These are phyloP conservation scores for Manis pentadactyla DNA, from an alignment of 2,797 vertebrate species.

Conservation along the genomic window DNA sequence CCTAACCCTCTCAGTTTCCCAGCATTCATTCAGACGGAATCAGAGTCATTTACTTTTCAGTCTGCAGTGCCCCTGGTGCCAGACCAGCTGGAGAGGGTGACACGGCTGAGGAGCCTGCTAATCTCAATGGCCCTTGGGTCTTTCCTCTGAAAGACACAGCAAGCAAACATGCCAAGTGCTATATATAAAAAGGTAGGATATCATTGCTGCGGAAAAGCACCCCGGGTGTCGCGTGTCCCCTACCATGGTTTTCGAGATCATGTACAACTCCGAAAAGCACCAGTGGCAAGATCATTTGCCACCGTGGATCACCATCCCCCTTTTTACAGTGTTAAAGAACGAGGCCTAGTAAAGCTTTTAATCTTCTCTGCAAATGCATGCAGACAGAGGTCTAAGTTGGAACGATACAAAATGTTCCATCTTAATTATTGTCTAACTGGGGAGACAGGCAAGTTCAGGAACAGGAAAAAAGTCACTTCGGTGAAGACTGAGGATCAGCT, in stretches of 20 bases:
- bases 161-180: conserved; percentile 84
- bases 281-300: conserved; percentile 89
- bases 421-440: conserved; percentile 56
- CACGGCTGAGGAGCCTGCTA: conserved; percentile 54
- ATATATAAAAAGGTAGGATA: conserved; percentile 77
- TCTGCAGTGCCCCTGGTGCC: conserved; percentile 53
- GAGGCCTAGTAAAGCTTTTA: conserved; percentile 74
- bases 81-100: conserved; percentile 69
- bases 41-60: conserved; percentile 68
- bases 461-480: conserved; percentile 49
- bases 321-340: neutral
- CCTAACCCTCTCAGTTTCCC: conserved; percentile 16
- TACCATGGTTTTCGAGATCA: conserved; percentile 76
- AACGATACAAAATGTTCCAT: conserved; percentile 64
- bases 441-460: conserved; percentile 41
- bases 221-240: conserved; percentile 73
- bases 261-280: conserved; percentile 84
- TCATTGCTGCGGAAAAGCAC: conserved; percentile 76
- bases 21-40: conserved; percentile 64
- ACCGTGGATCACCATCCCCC: conserved; percentile 81
- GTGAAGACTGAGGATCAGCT: neutral
- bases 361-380: conserved; percentile 79
- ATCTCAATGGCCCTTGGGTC: conserved; percentile 82
- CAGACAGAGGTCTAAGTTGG: conserved; percentile 78
- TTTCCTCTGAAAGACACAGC: conserved; percentile 81